Conservation (phyloP, 2,797 vertebrate genomes). For the Ptychadena robeensis region DNA sequence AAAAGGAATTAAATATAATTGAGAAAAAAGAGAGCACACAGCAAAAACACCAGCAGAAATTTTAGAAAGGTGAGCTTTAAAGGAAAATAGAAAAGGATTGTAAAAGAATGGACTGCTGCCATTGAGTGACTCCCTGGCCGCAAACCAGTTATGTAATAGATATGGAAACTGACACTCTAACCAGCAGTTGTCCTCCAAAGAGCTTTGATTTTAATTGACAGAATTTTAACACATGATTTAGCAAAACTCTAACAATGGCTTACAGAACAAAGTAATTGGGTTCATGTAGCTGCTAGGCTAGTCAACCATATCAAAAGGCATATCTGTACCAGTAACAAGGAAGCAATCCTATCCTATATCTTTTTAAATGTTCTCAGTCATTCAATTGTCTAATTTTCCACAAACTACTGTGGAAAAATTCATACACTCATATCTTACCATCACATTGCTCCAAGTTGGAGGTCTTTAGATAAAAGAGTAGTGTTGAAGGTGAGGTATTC, state of each 20-base stretch:
- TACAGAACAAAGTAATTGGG: neutral
- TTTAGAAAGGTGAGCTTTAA: neutral
- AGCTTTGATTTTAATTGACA: neutral
- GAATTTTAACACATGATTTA: neutral
- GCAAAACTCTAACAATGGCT: neutral
- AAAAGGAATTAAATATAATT: neutral
- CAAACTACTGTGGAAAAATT: no score
- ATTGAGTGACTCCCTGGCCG: neutral
- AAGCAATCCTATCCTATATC: no score
- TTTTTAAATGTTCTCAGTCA: no score
- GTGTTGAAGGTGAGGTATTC: no score
- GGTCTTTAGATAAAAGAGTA: no score
- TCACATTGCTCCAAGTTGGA: no score
- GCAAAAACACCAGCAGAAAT: neutral
- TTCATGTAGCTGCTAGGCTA: neutral
- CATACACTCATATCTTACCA: no score
- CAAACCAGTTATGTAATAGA: neutral
- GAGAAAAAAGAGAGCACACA: neutral
- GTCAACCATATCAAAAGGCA: neutral
- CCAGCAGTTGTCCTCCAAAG: neutral
- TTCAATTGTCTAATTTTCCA: no score
- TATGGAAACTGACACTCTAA: neutral
- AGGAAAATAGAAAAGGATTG: neutral
- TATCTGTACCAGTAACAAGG: no score
- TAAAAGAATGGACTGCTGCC: neutral